Evolutionary conservation across 2,113 vertebrate species (phyloP), one percentile per base, ranked within the genome.

Genomic region (Eonycteris spelaea): DNA sequence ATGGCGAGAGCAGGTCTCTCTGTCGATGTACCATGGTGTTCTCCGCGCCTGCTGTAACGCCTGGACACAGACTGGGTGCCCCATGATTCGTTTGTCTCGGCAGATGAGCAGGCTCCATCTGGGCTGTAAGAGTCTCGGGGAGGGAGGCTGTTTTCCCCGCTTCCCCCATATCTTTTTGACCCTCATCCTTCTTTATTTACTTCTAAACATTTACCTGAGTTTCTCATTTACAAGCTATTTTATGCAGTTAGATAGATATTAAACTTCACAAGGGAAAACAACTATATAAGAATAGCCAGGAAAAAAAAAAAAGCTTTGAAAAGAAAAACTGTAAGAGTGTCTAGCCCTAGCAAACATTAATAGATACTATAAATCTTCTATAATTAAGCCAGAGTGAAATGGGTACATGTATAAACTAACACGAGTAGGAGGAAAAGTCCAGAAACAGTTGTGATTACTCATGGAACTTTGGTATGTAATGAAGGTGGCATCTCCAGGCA

Each of bases 21-120:
- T 5, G 38, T 10, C 2, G 11, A 35, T 6, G 21, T 22, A 3
- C 1, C 1, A 0, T 1, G 14, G 11, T 28, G 5, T 6, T 4
- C 33, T 51, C 3, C 21, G 40, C 6, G 9, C 5, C 45, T 22
- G 48, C 51, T 4, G 0, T 8, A 2, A 21, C 0, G 0, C 19
- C 10, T 0, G 19, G 67, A 22, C 10, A 2, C 0, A 21, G 1
- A 7, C 2, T 1, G 22, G 19, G 11, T 28, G 21, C 40, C 40
- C n/a, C 1, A 3, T 9, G 18, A 35, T 0, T 2, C 1, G 24
- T 57, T 33, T 19, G 0, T 22, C 5, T 4, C 0, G 21, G 26
- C 18, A 11, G 6, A 6, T 13, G 24, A n/a, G n/a, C 55, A 1
- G 0, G 13, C 5, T 57, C 45, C 13, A 4, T 14, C 77, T 11